Evolutionary conservation across 2,888 invertebrate genomes (phyloP).

Genomic region (Eledona agricola): DNA sequence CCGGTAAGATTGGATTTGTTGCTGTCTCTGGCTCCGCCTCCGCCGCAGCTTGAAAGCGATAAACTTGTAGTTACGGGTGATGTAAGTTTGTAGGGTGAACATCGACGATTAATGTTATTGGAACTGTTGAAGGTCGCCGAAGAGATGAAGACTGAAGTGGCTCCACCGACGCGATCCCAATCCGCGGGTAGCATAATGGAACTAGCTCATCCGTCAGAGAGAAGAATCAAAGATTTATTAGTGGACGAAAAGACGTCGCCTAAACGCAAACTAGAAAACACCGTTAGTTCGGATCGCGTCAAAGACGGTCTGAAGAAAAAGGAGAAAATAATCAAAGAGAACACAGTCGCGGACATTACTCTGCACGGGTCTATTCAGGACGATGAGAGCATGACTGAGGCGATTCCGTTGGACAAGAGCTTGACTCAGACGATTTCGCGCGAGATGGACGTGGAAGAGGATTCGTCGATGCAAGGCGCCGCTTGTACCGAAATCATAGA

Average conservation of each 20-base stretch:
- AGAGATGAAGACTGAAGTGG: conserved; percentile 57
- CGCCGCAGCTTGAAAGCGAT: conserved; percentile 75
- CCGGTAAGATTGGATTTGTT: conserved; percentile 89
- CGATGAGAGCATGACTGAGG: conserved; percentile 53
- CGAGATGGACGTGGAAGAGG: conserved; percentile 56
- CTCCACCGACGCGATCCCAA: conserved; percentile 65
- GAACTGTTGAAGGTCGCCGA: conserved; percentile 45
- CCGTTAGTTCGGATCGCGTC: conserved; percentile 75
- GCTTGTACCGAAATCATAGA: conserved; percentile 62
- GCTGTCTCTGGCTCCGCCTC: conserved; percentile 84
- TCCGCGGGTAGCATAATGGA: conserved; percentile 81
- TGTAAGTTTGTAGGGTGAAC: conserved; percentile 40
- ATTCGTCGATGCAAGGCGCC: conserved; percentile 58
- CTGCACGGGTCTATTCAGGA: conserved; percentile 51
- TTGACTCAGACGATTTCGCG: conserved; percentile 56
- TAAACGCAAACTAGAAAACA: conserved; percentile 79
- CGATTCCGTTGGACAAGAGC: conserved; percentile 54
- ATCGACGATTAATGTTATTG: conserved; percentile 8
- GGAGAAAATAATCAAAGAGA: conserved; percentile 68
- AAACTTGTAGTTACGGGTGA: conserved; percentile 75
- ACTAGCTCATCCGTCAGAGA: conserved; percentile 73
- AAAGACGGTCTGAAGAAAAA: conserved; percentile 66
- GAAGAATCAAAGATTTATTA: conserved; percentile 77
- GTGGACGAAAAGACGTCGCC: conserved; percentile 70
- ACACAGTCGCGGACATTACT: conserved; percentile 61